Evolutionary conservation across 2,888 invertebrate genomes (phyloP).

Genomic region (Dermolepida albohirtum): DNA sequence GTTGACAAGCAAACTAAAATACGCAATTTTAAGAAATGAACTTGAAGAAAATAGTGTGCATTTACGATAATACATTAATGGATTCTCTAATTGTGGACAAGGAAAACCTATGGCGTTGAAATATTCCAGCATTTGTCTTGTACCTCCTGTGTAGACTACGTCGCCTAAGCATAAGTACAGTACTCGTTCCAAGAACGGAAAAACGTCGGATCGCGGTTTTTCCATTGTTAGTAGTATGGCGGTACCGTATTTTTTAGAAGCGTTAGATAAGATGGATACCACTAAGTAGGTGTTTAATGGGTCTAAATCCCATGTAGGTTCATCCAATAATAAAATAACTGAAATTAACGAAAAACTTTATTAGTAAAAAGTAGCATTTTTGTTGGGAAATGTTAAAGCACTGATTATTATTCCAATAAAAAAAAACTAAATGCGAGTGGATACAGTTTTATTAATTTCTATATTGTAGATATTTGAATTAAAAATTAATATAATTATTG

Average conservation of each 20-base stretch:
- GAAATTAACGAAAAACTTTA: conserved; percentile 20
- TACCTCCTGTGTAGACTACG: conserved; percentile 92
- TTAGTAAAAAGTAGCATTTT: too few relatives aligned
- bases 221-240: conserved; percentile 93
- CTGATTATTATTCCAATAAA: too few relatives aligned
- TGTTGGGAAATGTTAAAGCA: too few relatives aligned
- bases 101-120: conserved; percentile 96
- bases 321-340: conserved; percentile 91
- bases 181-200: conserved; percentile 93
- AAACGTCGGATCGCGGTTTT: conserved; percentile 93
- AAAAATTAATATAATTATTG: too few relatives aligned
- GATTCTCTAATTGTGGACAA: conserved; percentile 96
- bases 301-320: conserved; percentile 94
- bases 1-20: conserved; percentile 79
- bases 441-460: too few relatives aligned
- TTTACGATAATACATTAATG: conserved; percentile 97
- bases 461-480: too few relatives aligned
- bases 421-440: too few relatives aligned
- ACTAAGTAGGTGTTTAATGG: conserved; percentile 95
- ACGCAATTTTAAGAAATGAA: not conserved
- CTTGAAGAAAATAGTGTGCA: conserved; percentile 50
- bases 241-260: conserved; percentile 89
- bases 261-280: conserved; percentile 91
- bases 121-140: conserved; percentile 92
- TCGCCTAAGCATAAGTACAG: conserved; percentile 91